Evolutionary conservation across 2,888 invertebrate genomes (phyloP).

Genomic region (Operophtera brumata): DNA sequence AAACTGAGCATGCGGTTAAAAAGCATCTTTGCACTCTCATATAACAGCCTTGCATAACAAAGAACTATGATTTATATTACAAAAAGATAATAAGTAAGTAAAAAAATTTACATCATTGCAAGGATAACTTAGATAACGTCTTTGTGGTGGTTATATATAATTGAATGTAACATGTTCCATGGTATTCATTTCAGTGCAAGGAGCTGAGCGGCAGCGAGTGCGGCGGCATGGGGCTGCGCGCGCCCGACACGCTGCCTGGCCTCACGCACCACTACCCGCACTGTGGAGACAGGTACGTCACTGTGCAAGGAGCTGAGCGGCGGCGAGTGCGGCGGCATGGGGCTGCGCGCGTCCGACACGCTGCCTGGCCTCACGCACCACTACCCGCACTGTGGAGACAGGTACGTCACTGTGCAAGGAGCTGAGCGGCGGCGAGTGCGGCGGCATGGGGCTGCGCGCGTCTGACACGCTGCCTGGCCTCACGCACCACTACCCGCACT

Average conservation of each 20-base stretch:
- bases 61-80: too few species aligned
- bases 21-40: too few species aligned
- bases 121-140: too few species aligned
- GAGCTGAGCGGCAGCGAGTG: conserved; percentile 61
- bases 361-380: conserved; percentile 84
- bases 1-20: too few species aligned
- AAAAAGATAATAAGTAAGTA: too few species aligned
- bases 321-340: conserved; percentile 57
- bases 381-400: conserved; percentile 73
- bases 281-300: conserved; percentile 62
- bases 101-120: too few species aligned
- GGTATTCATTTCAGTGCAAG: conserved; percentile 61
- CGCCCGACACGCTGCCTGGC: conserved; percentile 85
- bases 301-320: conserved; percentile 71
- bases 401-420: conserved; percentile 74
- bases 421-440: conserved; percentile 56
- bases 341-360: conserved; percentile 80
- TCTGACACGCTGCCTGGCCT: conserved; percentile 86
- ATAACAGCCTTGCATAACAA: too few species aligned
- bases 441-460: conserved; percentile 68
- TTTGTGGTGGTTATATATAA: too few species aligned
- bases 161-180: too few species aligned
- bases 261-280: conserved; percentile 82
- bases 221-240: conserved; percentile 64
- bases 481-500: conserved; percentile 80